phyloP scores from a whole-genome alignment of 1,140 invertebrate species.

The Achatina immaculata region DNA sequence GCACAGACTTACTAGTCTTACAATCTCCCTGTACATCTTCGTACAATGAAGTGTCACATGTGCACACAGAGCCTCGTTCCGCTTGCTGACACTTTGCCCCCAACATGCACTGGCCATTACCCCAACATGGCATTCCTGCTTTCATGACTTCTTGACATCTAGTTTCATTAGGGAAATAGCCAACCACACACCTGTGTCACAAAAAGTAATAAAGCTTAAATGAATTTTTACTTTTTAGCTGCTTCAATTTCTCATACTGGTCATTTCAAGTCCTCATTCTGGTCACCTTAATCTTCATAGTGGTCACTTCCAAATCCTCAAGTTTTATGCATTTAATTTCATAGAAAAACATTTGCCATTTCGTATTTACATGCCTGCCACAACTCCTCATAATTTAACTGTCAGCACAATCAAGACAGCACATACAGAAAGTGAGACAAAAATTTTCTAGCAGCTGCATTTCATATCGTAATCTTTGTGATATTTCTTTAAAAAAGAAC shows the following conservation, averaged over 20 bases:
- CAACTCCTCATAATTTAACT: too few relatives aligned
- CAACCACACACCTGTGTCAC: constrained; percentile 3
- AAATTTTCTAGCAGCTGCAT: too few relatives aligned
- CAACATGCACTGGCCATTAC: constrained; percentile 20
- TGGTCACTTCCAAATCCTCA: too few relatives aligned
- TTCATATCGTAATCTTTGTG: too few relatives aligned
- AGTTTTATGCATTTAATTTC: too few relatives aligned
- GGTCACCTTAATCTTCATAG: too few relatives aligned
- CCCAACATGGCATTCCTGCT: constrained; percentile 25
- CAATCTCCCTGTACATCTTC: constrained; percentile 31
- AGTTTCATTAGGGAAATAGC: neutral
- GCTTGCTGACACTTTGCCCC: constrained; percentile 6
- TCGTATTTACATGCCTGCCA: too few relatives aligned
- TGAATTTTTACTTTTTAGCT: neutral
- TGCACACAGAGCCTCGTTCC: constrained; percentile 15
- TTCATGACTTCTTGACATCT: neutral
- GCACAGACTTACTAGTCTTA: constrained; percentile 6
- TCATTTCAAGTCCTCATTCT: too few relatives aligned
- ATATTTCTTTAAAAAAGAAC: too few relatives aligned
- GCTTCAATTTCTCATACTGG: neutral
- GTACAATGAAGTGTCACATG: constrained; percentile 21
- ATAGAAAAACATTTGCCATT: too few relatives aligned
- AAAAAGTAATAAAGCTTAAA: neutral
- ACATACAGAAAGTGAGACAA: too few relatives aligned
- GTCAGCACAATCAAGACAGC: too few relatives aligned